phyloP scores from a whole-genome alignment of 2,797 vertebrate genomes.

The Pantherophis vulpinus region DNA sequence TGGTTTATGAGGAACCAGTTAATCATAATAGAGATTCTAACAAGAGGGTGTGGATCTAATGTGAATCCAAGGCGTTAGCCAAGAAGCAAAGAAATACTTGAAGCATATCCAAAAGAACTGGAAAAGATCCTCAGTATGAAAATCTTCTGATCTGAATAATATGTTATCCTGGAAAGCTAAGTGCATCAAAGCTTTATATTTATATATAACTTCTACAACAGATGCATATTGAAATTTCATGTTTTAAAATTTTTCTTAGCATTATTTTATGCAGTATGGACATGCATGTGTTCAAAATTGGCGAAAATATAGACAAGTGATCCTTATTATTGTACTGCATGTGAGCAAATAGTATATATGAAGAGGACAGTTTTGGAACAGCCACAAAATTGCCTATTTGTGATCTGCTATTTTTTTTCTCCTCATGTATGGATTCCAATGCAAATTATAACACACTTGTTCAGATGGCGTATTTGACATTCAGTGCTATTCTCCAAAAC shows the following conservation, averaged over 20 bases:
- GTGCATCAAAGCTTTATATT: not conserved
- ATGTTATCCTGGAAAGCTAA: not conserved
- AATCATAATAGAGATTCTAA: not conserved
- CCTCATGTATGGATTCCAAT: not conserved
- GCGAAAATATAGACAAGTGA: not conserved
- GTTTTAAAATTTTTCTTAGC: not conserved
- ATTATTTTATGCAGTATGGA: not conserved
- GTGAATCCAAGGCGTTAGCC: not conserved
- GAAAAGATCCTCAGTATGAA: not conserved
- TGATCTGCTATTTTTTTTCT: not conserved
- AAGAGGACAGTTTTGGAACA: not conserved
- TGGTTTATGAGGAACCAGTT: not conserved
- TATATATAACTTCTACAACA: not conserved
- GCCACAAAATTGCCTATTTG: not conserved
- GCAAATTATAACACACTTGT: not conserved
- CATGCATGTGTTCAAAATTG: not conserved
- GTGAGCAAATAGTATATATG: not conserved
- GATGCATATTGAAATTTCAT: not conserved
- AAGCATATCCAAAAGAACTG: not conserved
- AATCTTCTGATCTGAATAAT: not conserved
- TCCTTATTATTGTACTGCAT: not conserved
- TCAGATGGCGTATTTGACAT: not conserved
- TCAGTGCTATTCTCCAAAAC: not conserved
- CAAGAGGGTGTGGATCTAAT: not conserved
- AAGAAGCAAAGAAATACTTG: not conserved